These are phyloP conservation scores for Lepidocyrtinus sp. DNA, from an alignment of 2,888 invertebrate genomes.

Conservation along the genomic window DNA sequence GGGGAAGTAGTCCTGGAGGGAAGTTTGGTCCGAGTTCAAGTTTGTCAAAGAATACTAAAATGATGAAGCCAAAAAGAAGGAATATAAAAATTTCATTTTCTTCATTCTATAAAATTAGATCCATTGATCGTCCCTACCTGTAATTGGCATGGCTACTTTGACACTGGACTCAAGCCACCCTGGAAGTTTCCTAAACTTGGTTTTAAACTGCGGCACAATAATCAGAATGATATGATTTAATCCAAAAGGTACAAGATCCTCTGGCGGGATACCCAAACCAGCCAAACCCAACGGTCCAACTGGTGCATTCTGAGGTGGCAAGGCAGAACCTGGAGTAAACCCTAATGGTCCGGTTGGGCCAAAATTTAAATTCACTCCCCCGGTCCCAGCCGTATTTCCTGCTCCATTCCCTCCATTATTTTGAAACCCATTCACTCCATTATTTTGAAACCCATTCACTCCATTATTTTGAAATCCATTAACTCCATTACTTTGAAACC, in stretches of 20 bases:
- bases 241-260: conserved; percentile 55
- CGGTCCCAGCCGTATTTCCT: background rate
- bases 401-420: background rate
- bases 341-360: no score
- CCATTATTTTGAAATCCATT: no score
- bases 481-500: no score
- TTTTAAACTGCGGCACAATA: conserved; percentile 66
- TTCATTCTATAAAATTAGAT: background rate
- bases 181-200: conserved; percentile 49
- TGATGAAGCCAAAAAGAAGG: no score
- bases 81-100: background rate
- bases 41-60: conserved; percentile 62
- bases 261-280: background rate
- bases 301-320: conserved; percentile 21
- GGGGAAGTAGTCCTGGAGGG: background rate
- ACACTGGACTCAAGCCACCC: conserved; percentile 56
- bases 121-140: conserved; percentile 42
- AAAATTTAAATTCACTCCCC: background rate
- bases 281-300: conserved; percentile 31
- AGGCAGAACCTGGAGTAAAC: background rate
- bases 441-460: no score
- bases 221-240: conserved; percentile 64
- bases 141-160: conserved; percentile 66
- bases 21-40: conserved; percentile 39
- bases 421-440: background rate